Evolutionary conservation across 1,140 invertebrate genomes (phyloP).

Genomic region (Alviniconcha marisindica): DNA sequence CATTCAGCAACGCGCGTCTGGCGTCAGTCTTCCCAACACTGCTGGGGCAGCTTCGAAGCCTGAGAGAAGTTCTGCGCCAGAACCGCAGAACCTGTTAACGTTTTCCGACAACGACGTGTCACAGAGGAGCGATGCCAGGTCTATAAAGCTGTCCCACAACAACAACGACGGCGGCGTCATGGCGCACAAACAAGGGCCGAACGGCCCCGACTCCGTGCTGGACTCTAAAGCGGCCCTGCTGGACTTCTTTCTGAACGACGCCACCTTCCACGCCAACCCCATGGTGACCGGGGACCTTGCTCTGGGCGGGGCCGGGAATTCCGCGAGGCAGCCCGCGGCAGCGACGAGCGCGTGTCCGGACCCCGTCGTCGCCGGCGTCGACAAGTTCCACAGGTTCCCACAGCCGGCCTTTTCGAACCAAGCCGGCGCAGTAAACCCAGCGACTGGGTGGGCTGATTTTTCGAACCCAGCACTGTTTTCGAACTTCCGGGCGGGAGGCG

Average conservation of each 20-base stretch:
- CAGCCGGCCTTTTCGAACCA: not conserved
- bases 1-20: not conserved
- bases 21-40: not conserved
- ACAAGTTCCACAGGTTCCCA: not conserved
- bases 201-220: not conserved
- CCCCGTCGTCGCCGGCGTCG: not conserved
- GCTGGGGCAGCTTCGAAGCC: not conserved
- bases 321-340: too few species aligned
- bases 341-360: not conserved
- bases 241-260: constrained; percentile 43
- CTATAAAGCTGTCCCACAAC: not conserved
- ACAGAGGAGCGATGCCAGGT: not conserved
- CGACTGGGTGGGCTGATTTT: not conserved
- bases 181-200: not conserved
- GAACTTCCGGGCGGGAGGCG: not conserved
- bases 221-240: constrained; percentile 23
- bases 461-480: not conserved
- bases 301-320: not conserved
- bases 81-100: not conserved
- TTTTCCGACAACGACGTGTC: constrained; percentile 19
- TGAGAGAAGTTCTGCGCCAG: not conserved
- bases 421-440: not conserved
- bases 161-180: not conserved
- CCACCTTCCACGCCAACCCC: constrained; percentile 33
- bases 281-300: constrained; percentile 39